Evolutionary conservation across 2,888 invertebrate species (phyloP).

Genomic region (Diaphora mendica): DNA sequence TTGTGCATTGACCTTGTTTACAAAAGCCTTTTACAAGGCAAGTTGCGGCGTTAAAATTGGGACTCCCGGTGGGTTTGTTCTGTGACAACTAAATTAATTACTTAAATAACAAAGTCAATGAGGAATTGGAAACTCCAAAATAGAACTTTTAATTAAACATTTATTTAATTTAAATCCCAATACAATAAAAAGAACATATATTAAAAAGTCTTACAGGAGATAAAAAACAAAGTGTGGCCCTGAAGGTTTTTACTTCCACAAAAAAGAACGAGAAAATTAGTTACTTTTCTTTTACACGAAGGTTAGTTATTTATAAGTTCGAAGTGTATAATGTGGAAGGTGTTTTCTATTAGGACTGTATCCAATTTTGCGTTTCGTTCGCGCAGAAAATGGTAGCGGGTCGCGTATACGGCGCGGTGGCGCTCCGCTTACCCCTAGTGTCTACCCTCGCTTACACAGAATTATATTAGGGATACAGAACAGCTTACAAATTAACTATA

Average conservation of each 20-base stretch:
- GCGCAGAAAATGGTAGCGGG: constrained; percentile 78
- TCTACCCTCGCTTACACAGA: constrained; percentile 33
- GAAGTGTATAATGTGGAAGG: constrained; percentile 41
- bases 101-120: neutral
- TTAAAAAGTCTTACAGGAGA: neutral
- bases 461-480: constrained; percentile 45
- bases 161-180: neutral
- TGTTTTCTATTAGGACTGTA: constrained; percentile 73
- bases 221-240: neutral
- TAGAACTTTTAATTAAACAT: neutral
- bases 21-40: neutral
- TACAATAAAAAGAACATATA: neutral
- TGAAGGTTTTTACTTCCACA: neutral
- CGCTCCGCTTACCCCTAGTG: constrained; percentile 10
- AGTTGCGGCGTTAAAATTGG: neutral
- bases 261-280: constrained; percentile 13
- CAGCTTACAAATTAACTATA: constrained; percentile 41
- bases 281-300: constrained; percentile 10
- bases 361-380: constrained; percentile 78
- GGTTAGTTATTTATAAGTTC: constrained; percentile 28
- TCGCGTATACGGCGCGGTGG: constrained; percentile 63
- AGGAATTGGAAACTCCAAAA: neutral
- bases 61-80: neutral
- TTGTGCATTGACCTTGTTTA: neutral
- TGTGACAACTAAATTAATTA: neutral